Conservation (phyloP, 1,140 invertebrate genomes). For the Ips typographus region DNA sequence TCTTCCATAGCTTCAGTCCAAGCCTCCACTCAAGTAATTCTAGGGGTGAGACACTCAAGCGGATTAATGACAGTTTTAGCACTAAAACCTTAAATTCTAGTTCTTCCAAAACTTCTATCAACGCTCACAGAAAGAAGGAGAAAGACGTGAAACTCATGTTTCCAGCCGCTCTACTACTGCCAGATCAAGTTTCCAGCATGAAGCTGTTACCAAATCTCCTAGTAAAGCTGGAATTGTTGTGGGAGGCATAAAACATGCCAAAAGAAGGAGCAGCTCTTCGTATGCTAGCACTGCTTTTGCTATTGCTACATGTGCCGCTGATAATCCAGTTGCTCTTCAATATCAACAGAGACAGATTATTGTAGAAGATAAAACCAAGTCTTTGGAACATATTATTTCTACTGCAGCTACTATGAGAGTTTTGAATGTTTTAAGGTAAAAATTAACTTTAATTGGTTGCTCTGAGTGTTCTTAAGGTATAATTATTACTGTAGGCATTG, state of each 20-base stretch:
- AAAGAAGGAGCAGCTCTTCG: constrained; percentile 87
- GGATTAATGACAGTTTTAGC: no score
- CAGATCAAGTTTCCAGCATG: constrained; percentile 61
- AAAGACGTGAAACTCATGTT: constrained; percentile 37
- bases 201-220: constrained; percentile 59
- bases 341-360: constrained; percentile 18
- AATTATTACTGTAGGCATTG: constrained; percentile 56
- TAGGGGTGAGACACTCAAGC: constrained; percentile 21
- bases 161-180: constrained; percentile 48
- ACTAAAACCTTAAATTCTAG: not conserved
- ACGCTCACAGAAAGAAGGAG: constrained; percentile 55
- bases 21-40: constrained; percentile 27
- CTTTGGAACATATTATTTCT: constrained; percentile 85
- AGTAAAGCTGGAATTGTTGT: constrained; percentile 87
- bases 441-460: not conserved
- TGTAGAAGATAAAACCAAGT: constrained; percentile 52
- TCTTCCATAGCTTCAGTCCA: constrained; percentile 31
- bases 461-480: not conserved
- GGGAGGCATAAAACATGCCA: constrained; percentile 87
- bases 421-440: constrained; percentile 76
- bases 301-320: constrained; percentile 85
- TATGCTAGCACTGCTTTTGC: constrained; percentile 90
- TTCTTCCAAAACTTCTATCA: constrained; percentile 55
- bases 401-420: constrained; percentile 93
- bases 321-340: constrained; percentile 60